phyloP scores from a whole-genome alignment of 2,113 vertebrate species.

The Trematomus loennbergii region DNA sequence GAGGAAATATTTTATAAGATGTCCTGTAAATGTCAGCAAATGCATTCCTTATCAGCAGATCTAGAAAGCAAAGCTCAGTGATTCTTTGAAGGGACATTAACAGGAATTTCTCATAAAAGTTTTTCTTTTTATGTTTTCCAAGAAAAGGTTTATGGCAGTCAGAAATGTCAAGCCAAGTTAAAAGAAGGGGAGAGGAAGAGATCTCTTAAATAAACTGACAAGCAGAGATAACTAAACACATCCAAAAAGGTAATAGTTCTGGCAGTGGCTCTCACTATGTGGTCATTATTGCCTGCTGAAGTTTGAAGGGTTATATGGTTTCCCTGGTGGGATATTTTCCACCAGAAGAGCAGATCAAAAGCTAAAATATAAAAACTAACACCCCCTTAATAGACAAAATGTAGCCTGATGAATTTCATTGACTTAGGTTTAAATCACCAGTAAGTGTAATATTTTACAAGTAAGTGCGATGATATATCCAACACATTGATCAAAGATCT shows the following conservation, averaged over 20 bases:
- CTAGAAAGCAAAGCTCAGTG: not conserved
- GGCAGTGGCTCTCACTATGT: slow-evolving; percentile 42
- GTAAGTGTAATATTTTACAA: not conserved
- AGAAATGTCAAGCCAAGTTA: slow-evolving; percentile 54
- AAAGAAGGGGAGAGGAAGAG: slow-evolving; percentile 66
- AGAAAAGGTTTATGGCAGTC: slow-evolving; percentile 46
- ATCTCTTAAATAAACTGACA: slow-evolving; percentile 73
- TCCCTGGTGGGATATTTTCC: slow-evolving; percentile 28
- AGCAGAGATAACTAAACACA: slow-evolving; percentile 76
- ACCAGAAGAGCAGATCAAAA: slow-evolving; percentile 3
- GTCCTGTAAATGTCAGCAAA: not conserved
- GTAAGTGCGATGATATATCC: not conserved
- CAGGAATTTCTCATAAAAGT: slow-evolving; percentile 21
- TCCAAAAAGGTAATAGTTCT: slow-evolving; percentile 79
- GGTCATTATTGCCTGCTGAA: slow-evolving; percentile 54
- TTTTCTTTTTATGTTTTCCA: slow-evolving; percentile 35
- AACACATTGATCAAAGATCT: not conserved
- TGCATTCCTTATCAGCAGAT: not conserved
- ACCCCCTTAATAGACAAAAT: not conserved
- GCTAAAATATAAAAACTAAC: not conserved
- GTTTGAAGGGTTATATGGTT: slow-evolving; percentile 22
- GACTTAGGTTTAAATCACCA: not conserved
- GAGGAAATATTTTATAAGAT: not conserved
- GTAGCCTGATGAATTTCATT: not conserved
- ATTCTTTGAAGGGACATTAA: slow-evolving; percentile 14